These are phyloP conservation scores for Atlantisia rogersi DNA, from an alignment of 2,113 vertebrate genomes.

Conservation along the genomic window DNA sequence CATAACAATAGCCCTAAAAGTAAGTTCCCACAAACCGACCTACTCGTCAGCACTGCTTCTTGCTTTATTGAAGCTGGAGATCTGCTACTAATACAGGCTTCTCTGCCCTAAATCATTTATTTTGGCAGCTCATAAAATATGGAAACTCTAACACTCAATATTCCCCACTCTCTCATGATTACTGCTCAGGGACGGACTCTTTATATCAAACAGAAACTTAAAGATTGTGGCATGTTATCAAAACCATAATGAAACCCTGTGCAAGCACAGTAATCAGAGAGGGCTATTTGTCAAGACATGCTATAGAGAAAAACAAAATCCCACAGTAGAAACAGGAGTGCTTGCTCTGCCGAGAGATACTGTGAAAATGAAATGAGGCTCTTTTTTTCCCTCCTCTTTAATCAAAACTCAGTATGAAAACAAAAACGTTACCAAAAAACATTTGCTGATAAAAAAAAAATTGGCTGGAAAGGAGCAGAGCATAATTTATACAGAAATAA, in stretches of 20 bases:
- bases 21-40: conserved; percentile 50
- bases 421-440: conserved; percentile 62
- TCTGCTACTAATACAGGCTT: conserved; percentile 65
- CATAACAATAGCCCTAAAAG: conserved; percentile 33
- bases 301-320: conserved; percentile 70
- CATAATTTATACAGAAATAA: conserved; percentile 60
- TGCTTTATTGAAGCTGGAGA: conserved; percentile 53
- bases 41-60: conserved; percentile 41
- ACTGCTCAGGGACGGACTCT: conserved; percentile 62
- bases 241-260: conserved; percentile 73
- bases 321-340: conserved; percentile 65
- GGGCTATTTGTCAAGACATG: conserved; percentile 70
- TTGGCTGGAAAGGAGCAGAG: conserved; percentile 30
- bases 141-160: conserved; percentile 70
- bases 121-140: conserved; percentile 73
- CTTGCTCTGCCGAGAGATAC: conserved; percentile 34
- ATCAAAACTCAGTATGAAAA: conserved; percentile 67
- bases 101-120: conserved; percentile 62
- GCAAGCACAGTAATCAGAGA: conserved; percentile 67
- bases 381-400: conserved; percentile 51
- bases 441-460: conserved; percentile 30
- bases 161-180: conserved; percentile 60
- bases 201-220: conserved; percentile 68
- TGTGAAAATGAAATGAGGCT: conserved; percentile 61
- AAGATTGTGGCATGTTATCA: conserved; percentile 74